Percentiles rank a stretch among this genome's conserved stretches.
Evolutionary conservation across 2,888 invertebrate genomes (phyloP).

Genomic region (Drosophila meridionalis): DNA sequence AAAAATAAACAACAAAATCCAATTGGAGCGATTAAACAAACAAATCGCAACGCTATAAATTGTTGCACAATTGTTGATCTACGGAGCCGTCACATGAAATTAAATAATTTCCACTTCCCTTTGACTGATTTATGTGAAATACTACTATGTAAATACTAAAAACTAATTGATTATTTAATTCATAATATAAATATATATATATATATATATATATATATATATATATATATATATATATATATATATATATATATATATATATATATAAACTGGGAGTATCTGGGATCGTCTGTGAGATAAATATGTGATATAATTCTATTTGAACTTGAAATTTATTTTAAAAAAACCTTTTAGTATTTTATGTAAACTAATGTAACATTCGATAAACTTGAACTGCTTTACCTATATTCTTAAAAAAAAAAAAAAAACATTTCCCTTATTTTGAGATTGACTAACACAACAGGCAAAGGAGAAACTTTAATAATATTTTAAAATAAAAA

Average conservation of each 20-base stretch:
- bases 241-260: too few relatives aligned
- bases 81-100: constrained; percentile 25
- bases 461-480: neutral
- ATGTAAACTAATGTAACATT: neutral
- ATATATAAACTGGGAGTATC: neutral
- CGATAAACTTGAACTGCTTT: neutral
- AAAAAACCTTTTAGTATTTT: neutral
- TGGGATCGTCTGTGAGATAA: neutral
- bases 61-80: constrained; percentile 21
- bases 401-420: neutral
- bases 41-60: constrained; percentile 11
- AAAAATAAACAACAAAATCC: constrained; percentile 8
- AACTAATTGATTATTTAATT: neutral
- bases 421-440: neutral
- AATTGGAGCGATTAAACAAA: constrained; percentile 30
- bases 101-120: neutral
- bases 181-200: too few relatives aligned
- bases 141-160: neutral
- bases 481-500: neutral
- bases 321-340: neutral
- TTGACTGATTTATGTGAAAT: constrained; percentile 4
- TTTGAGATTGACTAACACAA: neutral
- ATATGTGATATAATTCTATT: neutral
- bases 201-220: too few relatives aligned
- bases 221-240: too few relatives aligned